Base-by-base conservation (phyloP, 2,797 vertebrate species). In the Macropus fuliginosus region DNA sequence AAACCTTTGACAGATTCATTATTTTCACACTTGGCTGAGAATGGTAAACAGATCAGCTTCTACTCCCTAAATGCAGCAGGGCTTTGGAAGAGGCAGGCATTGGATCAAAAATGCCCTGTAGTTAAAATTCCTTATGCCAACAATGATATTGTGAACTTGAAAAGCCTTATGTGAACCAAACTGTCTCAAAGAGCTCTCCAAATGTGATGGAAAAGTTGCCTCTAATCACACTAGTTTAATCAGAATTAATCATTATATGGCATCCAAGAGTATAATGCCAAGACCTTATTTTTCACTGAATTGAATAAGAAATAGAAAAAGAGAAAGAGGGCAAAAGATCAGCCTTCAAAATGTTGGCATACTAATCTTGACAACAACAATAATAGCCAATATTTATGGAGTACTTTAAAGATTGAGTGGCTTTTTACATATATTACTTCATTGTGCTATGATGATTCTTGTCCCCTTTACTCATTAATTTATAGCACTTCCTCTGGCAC, bases 161-260 rank as follows among this genome's bases (percentile, higher is more conserved):
- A 74, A 90, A 1, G 90, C 90, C 90, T 91, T 55, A 91, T 54
- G 54, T 91, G 90, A 91, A 91, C 50, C 90, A 55, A 54, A n/a
- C 29, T 91, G 90, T 91, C 54, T 54, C 28, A 31, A 55, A 54
- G 81, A 52, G 27, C 50, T 54, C 93, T 94, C 91, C 54, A 40
- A 91, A 50, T 5, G 18, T 34, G 81, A n/a, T 40, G 46, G n/a
- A 81, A 91, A 96, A 46, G 62, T 3, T 9, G 46, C 92, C 92
- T 94, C 93, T 87, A 54, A 12, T 94, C 55, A 92, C 54, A 18
- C 55, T 66, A 57, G 18, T 54, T 55, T n/a, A 91, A 91, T 91
- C 28, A 91, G 90, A 55, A 54, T 91, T 91, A 91, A 91, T 91
- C 52, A 91, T 55, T 55, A 29, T 91, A 55, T 14, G 90, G 52